Conservation (phyloP, 2,888 invertebrate genomes). For the Drosophila quasianomalipes region DNA sequence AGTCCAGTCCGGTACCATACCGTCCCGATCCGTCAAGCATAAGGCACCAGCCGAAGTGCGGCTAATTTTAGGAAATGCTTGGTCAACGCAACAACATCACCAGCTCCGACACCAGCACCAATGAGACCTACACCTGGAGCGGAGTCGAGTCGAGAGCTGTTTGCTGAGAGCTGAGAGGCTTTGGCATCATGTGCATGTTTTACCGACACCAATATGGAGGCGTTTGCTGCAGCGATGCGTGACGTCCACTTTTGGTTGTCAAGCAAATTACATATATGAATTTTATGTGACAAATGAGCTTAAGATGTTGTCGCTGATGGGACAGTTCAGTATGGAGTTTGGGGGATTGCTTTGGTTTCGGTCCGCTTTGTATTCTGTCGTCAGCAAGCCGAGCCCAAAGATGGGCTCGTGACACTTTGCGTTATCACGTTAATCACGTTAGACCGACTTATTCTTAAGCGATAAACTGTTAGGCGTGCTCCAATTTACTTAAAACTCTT, state of each 20-base stretch:
- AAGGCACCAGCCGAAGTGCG: conserved; percentile 70
- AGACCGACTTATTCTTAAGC: neutral
- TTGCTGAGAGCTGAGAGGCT: conserved; percentile 14
- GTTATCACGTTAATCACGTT: neutral
- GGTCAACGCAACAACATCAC: conserved; percentile 54
- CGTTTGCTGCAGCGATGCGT: conserved; percentile 73
- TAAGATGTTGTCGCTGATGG: conserved; percentile 72
- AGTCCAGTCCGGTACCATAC: conserved; percentile 2
- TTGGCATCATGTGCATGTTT: conserved; percentile 36
- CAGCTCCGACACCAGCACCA: neutral
- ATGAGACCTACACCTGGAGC: conserved; percentile 15
- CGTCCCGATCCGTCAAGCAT: conserved; percentile 32
- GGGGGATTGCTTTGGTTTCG: conserved; percentile 23
- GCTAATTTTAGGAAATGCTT: conserved; percentile 80
- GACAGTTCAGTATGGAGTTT: conserved; percentile 56
- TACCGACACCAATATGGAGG: conserved; percentile 76
- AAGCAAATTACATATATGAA: conserved; percentile 82
- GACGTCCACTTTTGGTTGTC: conserved; percentile 81
- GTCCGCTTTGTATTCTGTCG: conserved; percentile 3
- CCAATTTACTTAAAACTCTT: neutral
- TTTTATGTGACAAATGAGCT: conserved; percentile 80
- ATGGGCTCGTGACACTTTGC: conserved; percentile 43
- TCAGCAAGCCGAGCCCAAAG: conserved; percentile 14
- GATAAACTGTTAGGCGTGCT: neutral
- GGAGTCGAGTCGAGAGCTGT: conserved; percentile 2